Conservation (phyloP, 2,888 invertebrate genomes). For the Microctonus brassicae region DNA sequence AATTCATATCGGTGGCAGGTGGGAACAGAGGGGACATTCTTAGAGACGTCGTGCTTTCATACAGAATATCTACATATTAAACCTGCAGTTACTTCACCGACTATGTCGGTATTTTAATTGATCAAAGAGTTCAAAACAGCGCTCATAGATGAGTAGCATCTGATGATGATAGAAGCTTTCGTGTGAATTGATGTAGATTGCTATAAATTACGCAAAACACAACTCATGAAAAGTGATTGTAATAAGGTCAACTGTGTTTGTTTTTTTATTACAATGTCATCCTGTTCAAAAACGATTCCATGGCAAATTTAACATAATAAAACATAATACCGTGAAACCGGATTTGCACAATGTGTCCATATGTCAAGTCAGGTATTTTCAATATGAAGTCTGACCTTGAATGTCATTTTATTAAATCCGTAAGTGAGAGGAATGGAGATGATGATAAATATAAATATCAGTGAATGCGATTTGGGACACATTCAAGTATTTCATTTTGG, state of each 20-base stretch:
- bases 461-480: background rate
- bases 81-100: constrained; percentile 24
- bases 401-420: background rate
- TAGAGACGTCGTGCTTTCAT: constrained; percentile 34
- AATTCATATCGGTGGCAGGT: constrained; percentile 60
- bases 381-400: background rate
- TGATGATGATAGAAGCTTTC: constrained; percentile 1
- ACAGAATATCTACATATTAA: background rate
- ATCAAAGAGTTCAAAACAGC: constrained; percentile 55
- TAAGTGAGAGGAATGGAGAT: constrained; percentile 1
- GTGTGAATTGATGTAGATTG: background rate
- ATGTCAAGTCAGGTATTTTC: background rate
- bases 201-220: background rate
- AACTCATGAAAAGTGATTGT: background rate
- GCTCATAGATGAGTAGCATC: constrained; percentile 4
- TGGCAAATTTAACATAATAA: background rate
- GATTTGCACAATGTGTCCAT: background rate
- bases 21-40: constrained; percentile 39
- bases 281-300: background rate
- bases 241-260: too few relatives aligned
- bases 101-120: constrained; percentile 52
- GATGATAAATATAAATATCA: background rate
- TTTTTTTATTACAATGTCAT: background rate
- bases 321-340: background rate
- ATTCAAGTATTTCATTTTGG: background rate